phyloP scores from a whole-genome alignment of 2,888 invertebrate genomes.

The Habroteleia sp. region DNA sequence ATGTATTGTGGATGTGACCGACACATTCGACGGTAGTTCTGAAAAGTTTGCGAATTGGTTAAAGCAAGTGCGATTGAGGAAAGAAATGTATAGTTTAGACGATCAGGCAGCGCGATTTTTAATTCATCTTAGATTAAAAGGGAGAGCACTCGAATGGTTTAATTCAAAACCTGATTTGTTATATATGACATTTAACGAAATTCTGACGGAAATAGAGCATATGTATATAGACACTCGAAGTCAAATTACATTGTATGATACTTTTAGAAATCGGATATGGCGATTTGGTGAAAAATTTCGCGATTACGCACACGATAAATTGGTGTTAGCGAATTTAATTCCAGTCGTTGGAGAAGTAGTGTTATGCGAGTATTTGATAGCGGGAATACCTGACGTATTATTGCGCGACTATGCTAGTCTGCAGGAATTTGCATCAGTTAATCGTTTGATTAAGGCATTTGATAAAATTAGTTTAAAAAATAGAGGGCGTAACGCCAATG shows the following conservation, averaged over 20 bases:
- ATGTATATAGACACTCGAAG: not conserved
- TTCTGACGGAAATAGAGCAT: not conserved
- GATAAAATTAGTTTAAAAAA: constrained; percentile 4
- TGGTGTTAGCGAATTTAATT: constrained; percentile 11
- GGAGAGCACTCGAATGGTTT: not conserved
- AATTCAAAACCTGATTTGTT: constrained; percentile 1
- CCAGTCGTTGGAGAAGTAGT: not conserved
- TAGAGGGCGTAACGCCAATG: constrained; percentile 4
- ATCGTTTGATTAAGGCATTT: constrained; percentile 10
- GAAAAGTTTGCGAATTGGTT: no score
- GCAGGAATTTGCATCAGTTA: not conserved
- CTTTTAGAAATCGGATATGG: constrained; percentile 7
- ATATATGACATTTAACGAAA: not conserved
- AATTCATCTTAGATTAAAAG: not conserved
- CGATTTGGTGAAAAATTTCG: not conserved
- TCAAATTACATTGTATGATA: constrained; percentile 4
- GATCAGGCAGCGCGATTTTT: constrained; percentile 1
- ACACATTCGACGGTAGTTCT: not conserved
- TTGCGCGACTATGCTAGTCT: constrained; percentile 10
- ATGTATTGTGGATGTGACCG: not conserved
- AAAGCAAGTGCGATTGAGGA: not conserved
- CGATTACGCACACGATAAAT: constrained; percentile 18
- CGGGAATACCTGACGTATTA: constrained; percentile 2
- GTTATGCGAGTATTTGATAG: constrained; percentile 13
- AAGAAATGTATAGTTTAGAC: constrained; percentile 1